phyloP scores from a whole-genome alignment of 2,113 vertebrate genomes.

The Nematolebias whitei region DNA sequence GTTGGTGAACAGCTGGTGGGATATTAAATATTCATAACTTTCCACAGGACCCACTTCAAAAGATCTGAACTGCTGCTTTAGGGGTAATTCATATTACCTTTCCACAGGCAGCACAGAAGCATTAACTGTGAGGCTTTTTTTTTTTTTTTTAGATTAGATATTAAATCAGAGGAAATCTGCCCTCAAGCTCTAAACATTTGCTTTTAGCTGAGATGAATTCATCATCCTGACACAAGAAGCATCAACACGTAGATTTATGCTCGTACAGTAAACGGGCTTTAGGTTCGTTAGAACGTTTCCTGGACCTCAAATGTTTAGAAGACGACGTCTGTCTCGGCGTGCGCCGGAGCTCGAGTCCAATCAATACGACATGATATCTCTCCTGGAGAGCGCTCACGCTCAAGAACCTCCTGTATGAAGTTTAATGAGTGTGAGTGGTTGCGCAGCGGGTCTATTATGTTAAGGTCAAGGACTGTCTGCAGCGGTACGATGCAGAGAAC shows the following conservation, averaged over 20 bases:
- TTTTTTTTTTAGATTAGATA: background rate
- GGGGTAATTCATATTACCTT: no score
- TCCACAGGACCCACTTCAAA: no score
- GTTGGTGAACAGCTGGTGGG: no score
- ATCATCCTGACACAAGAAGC: background rate
- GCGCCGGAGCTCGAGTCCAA: constrained; percentile 24
- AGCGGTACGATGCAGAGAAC: constrained; percentile 34
- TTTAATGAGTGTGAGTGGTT: constrained; percentile 66
- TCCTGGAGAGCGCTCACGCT: constrained; percentile 53
- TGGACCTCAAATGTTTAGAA: background rate
- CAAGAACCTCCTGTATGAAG: constrained; percentile 61
- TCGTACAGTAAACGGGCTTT: background rate
- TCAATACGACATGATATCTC: constrained; percentile 54
- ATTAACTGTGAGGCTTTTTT: no score
- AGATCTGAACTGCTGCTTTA: no score
- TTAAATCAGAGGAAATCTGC: background rate
- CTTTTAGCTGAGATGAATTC: background rate
- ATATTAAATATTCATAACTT: no score
- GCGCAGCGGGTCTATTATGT: constrained; percentile 59
- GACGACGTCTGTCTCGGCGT: background rate
- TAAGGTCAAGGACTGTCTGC: constrained; percentile 74
- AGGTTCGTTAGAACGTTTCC: background rate
- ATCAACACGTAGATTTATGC: background rate
- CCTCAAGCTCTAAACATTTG: no score
- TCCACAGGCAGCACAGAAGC: no score